phyloP scores from a whole-genome alignment of 2,888 invertebrate genomes.

The Leptogaster cylindrica region DNA sequence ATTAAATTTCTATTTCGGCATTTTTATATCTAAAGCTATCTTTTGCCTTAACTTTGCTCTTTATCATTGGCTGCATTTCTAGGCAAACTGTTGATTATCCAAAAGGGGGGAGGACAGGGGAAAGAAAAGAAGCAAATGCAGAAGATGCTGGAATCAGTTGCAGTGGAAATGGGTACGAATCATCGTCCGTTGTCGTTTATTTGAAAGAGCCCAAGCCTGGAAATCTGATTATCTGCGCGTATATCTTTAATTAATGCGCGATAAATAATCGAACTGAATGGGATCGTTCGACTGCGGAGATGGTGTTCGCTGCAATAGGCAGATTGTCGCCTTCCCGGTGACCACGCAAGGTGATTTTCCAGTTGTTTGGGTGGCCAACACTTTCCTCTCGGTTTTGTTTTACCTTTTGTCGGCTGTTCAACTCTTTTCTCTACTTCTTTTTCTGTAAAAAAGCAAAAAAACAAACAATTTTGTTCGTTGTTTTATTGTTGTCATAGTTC shows the following conservation, averaged over 20 bases:
- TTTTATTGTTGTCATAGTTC: conserved; percentile 17
- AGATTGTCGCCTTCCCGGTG: conserved; percentile 41
- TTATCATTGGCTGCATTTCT: conserved; percentile 30
- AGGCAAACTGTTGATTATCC: neutral
- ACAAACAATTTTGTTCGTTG: conserved; percentile 20
- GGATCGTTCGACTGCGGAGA: conserved; percentile 39
- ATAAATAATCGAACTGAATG: conserved; percentile 48
- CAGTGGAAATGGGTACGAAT: neutral
- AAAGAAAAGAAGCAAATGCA: too few species aligned
- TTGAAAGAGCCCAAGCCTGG: conserved; percentile 14
- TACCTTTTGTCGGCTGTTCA: too few species aligned
- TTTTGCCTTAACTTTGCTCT: conserved; percentile 21
- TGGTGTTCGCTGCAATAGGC: conserved; percentile 36
- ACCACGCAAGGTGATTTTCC: conserved; percentile 46
- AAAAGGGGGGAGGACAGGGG: neutral
- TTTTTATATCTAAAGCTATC: conserved; percentile 43
- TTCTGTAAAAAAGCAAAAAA: conserved; percentile 11
- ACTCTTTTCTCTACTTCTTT: neutral
- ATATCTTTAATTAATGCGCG: conserved; percentile 49
- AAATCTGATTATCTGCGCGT: conserved; percentile 48
- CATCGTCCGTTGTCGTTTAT: conserved; percentile 11
- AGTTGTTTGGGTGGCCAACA: conserved; percentile 45
- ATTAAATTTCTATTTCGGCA: conserved; percentile 48
- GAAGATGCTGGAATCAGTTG: neutral
- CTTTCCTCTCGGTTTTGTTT: neutral